A percentile compares a stretch with the other conserved stretches of the same genome.
These are phyloP conservation scores for Drosophila truncata DNA, from an alignment of 1,140 invertebrate species.

Conservation along the genomic window DNA sequence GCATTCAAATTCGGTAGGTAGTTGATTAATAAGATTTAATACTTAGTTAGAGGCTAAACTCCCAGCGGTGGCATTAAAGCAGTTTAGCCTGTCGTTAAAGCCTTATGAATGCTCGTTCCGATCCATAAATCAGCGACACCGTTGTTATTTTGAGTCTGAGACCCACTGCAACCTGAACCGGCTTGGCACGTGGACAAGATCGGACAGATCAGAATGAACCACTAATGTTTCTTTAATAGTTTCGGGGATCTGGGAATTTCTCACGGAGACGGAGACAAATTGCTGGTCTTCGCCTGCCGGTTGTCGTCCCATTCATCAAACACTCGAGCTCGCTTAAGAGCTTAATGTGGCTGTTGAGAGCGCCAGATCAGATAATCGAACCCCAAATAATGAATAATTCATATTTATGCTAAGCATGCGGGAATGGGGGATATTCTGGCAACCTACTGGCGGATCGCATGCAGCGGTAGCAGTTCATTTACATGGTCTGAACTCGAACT, in stretches of 20 bases:
- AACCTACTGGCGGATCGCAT: neutral
- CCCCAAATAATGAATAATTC: constrained; percentile 31
- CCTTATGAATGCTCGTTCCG: constrained; percentile 51
- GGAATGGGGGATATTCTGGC: constrained; percentile 19
- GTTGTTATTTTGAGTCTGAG: constrained; percentile 16
- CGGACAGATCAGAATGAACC: constrained; percentile 4
- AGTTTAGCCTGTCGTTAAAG: constrained; percentile 35
- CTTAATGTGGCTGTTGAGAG: constrained; percentile 32
- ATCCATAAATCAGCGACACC: constrained; percentile 35
- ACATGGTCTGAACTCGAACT: constrained; percentile 17
- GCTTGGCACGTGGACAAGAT: constrained; percentile 40
- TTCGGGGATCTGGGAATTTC: constrained; percentile 15
- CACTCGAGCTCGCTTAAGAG: neutral
- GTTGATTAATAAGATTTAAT: constrained; percentile 53
- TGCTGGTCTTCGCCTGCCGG: neutral
- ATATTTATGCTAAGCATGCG: constrained; percentile 16
- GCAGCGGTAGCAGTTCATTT: constrained; percentile 15
- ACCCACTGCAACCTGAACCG: constrained; percentile 36
- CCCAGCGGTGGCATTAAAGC: constrained; percentile 48
- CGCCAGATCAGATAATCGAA: constrained; percentile 26
- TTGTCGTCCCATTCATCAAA: constrained; percentile 21
- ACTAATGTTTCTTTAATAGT: constrained; percentile 35
- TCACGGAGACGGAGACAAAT: constrained; percentile 18
- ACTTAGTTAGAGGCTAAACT: constrained; percentile 34
- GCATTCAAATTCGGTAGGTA: constrained; percentile 19